Base-by-base conservation (phyloP, 2,797 vertebrate genomes). In the Alauda arvensis region DNA sequence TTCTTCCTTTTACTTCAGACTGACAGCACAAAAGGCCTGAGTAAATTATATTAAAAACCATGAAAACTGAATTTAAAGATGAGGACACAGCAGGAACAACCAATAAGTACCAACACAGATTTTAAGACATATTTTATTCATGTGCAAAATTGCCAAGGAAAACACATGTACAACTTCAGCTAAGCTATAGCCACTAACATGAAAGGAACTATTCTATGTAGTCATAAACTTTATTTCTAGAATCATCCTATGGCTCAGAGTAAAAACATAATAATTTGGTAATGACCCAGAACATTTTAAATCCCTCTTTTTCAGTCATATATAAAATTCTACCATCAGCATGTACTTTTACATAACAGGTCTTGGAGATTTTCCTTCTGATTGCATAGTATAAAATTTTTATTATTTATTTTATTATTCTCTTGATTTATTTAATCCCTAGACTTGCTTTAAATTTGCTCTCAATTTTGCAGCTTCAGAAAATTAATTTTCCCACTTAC, bases 81-180 rank as follows among this genome's bases (percentile, higher is more conserved):
- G 57, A 83, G 43, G 42, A 91, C 83, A 83, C 20, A 0, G 71
- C 63, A 70, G 70, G 57, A 85, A 89, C 57, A 83, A 74, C 31
- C 77, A 90, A 2, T 23, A 85, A 63, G 33, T 83, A 90, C 60
- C 77, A 82, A 87, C 25, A 49, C 31, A 24, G 51, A 66, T 69
- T 93, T 87, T 83, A 94, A 90, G 88, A 92, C 37, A 28, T 49
- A 40, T 91, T 95, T 95, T 95, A 95, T 93, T 92, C 82, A 90
- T 83, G 91, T 91, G 85, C 88, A 95, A 88, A 94, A 87, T 66
- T 83, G 61, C 78, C 79, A 93, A 78, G 83, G 67, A 93, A 87
- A 90, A 88, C 70, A 81, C 77, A 12, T 14, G 45, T 67, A 91
- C 77, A 92, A 83, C 56, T 95, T 93, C n/a, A 68, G 80, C 70